phyloP scores from a whole-genome alignment of 1,140 invertebrate genomes.

The Bombus consobrinus region DNA sequence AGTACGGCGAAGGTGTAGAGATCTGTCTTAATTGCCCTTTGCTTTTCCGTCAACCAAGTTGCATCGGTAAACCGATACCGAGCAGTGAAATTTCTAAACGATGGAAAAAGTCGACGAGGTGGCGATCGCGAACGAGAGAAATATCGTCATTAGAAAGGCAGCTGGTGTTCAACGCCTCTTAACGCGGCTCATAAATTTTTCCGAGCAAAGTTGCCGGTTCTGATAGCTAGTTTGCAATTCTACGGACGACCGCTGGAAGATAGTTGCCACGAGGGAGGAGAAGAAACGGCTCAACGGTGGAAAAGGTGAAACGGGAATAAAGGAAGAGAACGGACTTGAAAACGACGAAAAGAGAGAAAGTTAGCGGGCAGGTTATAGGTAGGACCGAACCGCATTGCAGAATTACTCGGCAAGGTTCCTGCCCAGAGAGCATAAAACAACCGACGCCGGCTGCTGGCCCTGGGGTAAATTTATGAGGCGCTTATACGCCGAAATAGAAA shows the following conservation, averaged over 20 bases:
- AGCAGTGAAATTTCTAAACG: not conserved
- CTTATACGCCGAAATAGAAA: constrained; percentile 77
- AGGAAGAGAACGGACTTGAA: not conserved
- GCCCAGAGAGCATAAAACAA: constrained; percentile 79
- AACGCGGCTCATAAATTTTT: constrained; percentile 46
- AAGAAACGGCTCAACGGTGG: constrained; percentile 27
- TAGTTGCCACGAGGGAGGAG: constrained; percentile 15
- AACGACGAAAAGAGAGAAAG: constrained; percentile 45
- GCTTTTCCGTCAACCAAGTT: not conserved
- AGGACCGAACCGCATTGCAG: constrained; percentile 80
- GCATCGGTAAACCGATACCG: too few relatives aligned
- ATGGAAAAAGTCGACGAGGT: too few relatives aligned
- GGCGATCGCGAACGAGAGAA: not conserved
- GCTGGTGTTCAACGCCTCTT: constrained; percentile 15
- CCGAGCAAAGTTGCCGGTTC: constrained; percentile 20
- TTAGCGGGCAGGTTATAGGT: constrained; percentile 54
- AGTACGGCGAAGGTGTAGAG: not conserved
- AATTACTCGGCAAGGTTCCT: constrained; percentile 79
- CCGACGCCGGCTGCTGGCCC: constrained; percentile 67
- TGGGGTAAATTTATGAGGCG: constrained; percentile 77
- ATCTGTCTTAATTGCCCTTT: not conserved
- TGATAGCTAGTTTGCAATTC: constrained; percentile 48
- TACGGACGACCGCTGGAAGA: constrained; percentile 40
- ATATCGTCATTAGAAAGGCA: constrained; percentile 10
- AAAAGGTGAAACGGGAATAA: constrained; percentile 2